Evolutionary conservation across 2,888 invertebrate species (phyloP), one percentile per base, ranked within the genome.

Genomic region (Mythimna albipuncta): DNA sequence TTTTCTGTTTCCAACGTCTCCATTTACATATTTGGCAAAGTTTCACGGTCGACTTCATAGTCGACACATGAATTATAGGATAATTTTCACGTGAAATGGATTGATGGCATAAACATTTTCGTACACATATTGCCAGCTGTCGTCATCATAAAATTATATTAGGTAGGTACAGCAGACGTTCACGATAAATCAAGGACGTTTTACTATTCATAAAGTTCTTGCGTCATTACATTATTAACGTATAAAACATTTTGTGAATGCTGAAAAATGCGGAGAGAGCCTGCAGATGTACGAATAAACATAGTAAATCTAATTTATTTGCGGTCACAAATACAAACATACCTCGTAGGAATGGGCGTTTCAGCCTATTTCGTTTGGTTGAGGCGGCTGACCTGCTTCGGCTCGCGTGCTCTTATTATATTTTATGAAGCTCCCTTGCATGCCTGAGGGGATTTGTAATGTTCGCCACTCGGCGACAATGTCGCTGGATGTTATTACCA

Each of bases 371-470:
- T 85, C 66, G 75, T 79, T 65, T 62, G 71, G 77, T 77, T 78
- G 71, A 83, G 79, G 77, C 75, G 80, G 81, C 88, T 91, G 91
- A 91, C 92, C 93, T 89, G 90, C 89, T 93, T 92, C 88, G 89
- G 86, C 81, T 89, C 81, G 79, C 89, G 91, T 91, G 90, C 90
- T 93, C 94, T 95, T 94, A 94, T 95, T 95, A 95, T 94, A 95
- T 95, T 95, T 95, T 94, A 95, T 94, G 94, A 91, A 89, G 89
- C 91, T 87, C 90, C 90, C 90, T 87, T 91, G 91, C 90, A 92
- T 90, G 91, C 91, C 91, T 90, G 88, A 90, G 90, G 90, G 91
- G 90, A 87, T 88, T 89, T 88, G 91, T 93, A 91, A 93, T 91
- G 90, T 90, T 90, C 88, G 88, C 90, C 91, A 90, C 90, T 92